Conservation (phyloP, 2,888 invertebrate species). For the Colletes collaris region DNA sequence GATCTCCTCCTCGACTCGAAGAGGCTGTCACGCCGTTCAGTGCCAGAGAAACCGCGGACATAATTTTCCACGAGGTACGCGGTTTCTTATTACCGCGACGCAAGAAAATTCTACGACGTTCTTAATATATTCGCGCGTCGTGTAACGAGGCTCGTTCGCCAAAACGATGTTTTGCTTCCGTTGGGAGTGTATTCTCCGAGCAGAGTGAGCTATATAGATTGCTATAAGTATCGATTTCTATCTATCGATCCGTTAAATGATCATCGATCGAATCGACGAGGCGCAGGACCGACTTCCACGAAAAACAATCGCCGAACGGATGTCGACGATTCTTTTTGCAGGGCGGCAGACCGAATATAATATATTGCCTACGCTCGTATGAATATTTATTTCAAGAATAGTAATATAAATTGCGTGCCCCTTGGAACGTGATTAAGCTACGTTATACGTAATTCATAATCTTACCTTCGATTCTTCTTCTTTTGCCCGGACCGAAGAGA, state of each 20-base stretch:
- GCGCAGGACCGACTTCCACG: slow-evolving; percentile 71
- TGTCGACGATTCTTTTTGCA: slow-evolving; percentile 76
- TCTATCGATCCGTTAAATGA: slow-evolving; percentile 71
- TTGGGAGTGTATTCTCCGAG: too few species aligned
- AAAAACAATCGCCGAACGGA: slow-evolving; percentile 80
- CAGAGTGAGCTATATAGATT: too few species aligned
- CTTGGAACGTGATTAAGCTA: slow-evolving; percentile 27
- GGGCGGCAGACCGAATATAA: slow-evolving; percentile 28
- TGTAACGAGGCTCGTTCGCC: neutral
- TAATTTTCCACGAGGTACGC: neutral
- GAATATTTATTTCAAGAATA: slow-evolving; percentile 32
- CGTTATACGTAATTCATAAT: neutral
- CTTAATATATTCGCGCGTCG: slow-evolving; percentile 16
- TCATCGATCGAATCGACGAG: slow-evolving; percentile 69
- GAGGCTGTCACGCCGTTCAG: slow-evolving; percentile 6
- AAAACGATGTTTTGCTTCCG: too few species aligned
- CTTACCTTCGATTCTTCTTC: slow-evolving; percentile 20
- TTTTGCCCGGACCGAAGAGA: neutral
- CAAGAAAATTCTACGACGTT: neutral
- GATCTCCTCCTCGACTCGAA: neutral
- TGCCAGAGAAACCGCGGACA: neutral
- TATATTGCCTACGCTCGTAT: slow-evolving; percentile 17
- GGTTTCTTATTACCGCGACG: neutral
- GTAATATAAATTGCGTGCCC: slow-evolving; percentile 19
- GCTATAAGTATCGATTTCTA: neutral